Evolutionary conservation across 2,113 vertebrate genomes (phyloP).

Genomic region (Dicerorhinus sumatrensis): DNA sequence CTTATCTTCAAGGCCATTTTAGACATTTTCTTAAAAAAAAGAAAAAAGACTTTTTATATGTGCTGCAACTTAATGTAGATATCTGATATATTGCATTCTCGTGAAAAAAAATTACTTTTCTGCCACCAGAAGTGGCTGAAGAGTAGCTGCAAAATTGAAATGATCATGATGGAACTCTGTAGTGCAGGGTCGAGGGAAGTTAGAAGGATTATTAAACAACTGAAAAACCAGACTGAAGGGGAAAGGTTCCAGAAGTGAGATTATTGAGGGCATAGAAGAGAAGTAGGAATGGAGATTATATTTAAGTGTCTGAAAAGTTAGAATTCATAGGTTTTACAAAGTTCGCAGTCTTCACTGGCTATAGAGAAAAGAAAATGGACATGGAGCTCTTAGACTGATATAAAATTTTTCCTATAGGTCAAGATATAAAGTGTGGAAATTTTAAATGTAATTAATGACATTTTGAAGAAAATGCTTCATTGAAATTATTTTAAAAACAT

Average conservation of each 20-base stretch:
- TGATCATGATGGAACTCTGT: constrained; percentile 54
- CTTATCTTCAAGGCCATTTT: neutral
- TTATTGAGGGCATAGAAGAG: constrained; percentile 46
- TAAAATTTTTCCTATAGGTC: neutral
- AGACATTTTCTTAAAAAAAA: constrained; percentile 22
- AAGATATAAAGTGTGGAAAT: neutral
- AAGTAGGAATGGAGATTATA: constrained; percentile 15
- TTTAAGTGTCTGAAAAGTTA: constrained; percentile 42
- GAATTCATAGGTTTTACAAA: neutral
- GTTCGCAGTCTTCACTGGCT: neutral
- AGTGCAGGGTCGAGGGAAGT: constrained; percentile 38
- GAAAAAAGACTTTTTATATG: neutral
- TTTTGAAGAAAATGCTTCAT: neutral
- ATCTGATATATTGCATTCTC: constrained; percentile 52
- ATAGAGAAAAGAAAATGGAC: neutral
- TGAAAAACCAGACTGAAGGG: neutral
- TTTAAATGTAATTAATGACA: constrained; percentile 1
- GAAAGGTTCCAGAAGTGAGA: constrained; percentile 17
- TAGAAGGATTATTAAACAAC: constrained; percentile 61
- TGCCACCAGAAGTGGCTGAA: constrained; percentile 46
- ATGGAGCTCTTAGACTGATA: neutral
- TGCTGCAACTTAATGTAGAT: constrained; percentile 26
- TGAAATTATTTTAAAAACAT: constrained; percentile 32
- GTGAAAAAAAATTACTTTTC: constrained; percentile 62
- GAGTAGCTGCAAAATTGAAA: constrained; percentile 60